Base-by-base conservation (phyloP, 2,888 invertebrate species). In the Nasonia oneida region DNA sequence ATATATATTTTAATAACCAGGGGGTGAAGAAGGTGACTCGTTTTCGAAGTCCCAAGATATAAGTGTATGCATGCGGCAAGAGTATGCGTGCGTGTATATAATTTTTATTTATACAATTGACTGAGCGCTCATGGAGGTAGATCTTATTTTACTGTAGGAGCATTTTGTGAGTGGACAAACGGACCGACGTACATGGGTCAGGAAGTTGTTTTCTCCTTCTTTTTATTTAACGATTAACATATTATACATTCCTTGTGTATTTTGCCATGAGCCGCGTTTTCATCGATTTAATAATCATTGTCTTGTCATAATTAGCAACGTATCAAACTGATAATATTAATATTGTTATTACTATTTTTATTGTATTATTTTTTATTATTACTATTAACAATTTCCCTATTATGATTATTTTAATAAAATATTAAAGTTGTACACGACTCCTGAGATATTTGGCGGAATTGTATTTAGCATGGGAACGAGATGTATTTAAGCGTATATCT, bases 401-500 rank as follows among this genome's bases (percentile, higher is more conserved):
- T 57, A 81, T 70, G 47, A 81, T 83, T 67, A 78, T 42, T 83
- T 83, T 75, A 85, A 64, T n/a, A 71, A 61, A 85, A 83, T 80
- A 85, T 85, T 81, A 42, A 81, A 83, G 64, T 81, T 87, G 76
- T 87, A 79, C 84, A 81, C 76, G 75, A 81, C 70, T 29, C 75
- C 78, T 64, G 79, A 84, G 64, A 85, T 82, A 73, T 86, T 74
- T 79, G 80, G 57, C 77, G 77, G 53, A 71, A 86, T 87, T 86
- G 80, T 87, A 84, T 87, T 82, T 86, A 86, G 81, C 80, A 71
- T 67, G 71, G 81, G 84, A 84, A 86, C n/a, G 84, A 87, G 73
- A 86, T 84, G 87, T 87, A 86, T 86, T 87, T 87, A 83, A 64
- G 84, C 85, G 75, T 84, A 86, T 87, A 84, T 81, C 87, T 86